Conservation (phyloP, 1,140 invertebrate genomes). For the Drosophila dunni region DNA sequence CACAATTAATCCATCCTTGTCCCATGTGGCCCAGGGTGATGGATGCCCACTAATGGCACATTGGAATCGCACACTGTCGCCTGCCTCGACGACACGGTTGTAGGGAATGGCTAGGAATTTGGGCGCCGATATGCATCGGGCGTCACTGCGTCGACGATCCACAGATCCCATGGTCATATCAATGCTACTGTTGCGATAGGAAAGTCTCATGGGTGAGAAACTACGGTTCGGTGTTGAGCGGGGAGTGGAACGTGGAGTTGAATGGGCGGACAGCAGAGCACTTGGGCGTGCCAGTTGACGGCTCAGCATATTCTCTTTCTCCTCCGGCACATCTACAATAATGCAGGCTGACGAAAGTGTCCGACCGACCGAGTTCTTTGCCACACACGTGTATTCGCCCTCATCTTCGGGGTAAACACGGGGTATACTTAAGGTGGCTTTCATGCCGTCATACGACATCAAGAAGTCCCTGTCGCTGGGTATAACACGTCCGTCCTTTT, state of each 20-base stretch:
- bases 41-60: slow-evolving; percentile 92
- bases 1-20: slow-evolving; percentile 90
- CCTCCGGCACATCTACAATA: slow-evolving; percentile 92
- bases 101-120: slow-evolving; percentile 95
- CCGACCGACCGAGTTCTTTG: slow-evolving; percentile 92
- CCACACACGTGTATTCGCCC: slow-evolving; percentile 94
- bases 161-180: slow-evolving; percentile 57
- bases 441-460: slow-evolving; percentile 88
- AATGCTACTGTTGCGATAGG: slow-evolving; percentile 75
- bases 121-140: slow-evolving; percentile 86
- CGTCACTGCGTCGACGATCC: slow-evolving; percentile 85
- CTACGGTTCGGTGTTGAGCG: slow-evolving; percentile 89
- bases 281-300: slow-evolving; percentile 88
- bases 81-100: slow-evolving; percentile 92
- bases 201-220: slow-evolving; percentile 86
- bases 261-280: slow-evolving; percentile 88
- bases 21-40: slow-evolving; percentile 91
- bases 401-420: slow-evolving; percentile 94
- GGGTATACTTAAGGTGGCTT: slow-evolving; percentile 89
- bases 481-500: slow-evolving; percentile 90
- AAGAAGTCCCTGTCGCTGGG: slow-evolving; percentile 87
- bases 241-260: slow-evolving; percentile 90
- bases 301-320: slow-evolving; percentile 90
- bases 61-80: slow-evolving; percentile 92
- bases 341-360: slow-evolving; percentile 91